A percentile compares a stretch with the other conserved stretches of the same genome.
Conservation (phyloP, 2,888 invertebrate species). For the Nycteola revayana region DNA sequence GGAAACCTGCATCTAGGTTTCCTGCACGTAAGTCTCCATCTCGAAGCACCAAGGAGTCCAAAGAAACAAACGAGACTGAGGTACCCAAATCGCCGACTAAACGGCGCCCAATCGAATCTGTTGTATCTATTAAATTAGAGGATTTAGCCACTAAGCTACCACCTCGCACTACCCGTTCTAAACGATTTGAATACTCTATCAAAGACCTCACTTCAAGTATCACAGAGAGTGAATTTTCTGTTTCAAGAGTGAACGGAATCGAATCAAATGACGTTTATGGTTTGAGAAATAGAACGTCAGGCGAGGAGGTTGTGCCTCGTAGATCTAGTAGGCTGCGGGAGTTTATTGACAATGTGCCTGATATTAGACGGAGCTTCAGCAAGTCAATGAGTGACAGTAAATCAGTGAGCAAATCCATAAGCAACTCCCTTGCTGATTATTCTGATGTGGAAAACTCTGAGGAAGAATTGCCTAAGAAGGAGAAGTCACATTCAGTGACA, state of each 20-base stretch:
- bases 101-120: constrained; percentile 51
- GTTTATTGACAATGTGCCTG: constrained; percentile 51
- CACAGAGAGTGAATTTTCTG: constrained; percentile 39
- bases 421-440: constrained; percentile 60
- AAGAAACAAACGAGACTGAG: constrained; percentile 22
- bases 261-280: constrained; percentile 48
- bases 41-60: constrained; percentile 50
- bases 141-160: constrained; percentile 50
- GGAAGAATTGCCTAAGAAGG: constrained; percentile 40
- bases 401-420: constrained; percentile 63
- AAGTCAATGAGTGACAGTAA: constrained; percentile 57
- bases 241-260: constrained; percentile 55
- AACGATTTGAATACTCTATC: constrained; percentile 60
- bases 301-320: constrained; percentile 56
- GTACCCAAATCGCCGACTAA: constrained; percentile 58
- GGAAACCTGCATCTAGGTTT: constrained; percentile 63
- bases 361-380: constrained; percentile 58
- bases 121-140: constrained; percentile 46
- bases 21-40: constrained; percentile 72
- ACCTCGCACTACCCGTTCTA: constrained; percentile 53
- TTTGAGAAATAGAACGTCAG: constrained; percentile 52
- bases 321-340: constrained; percentile 62
- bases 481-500: constrained; percentile 51
- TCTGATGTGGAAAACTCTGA: constrained; percentile 69
- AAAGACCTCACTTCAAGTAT: constrained; percentile 48